Conservation (phyloP, 2,797 vertebrate species). For the Moxostoma hubbsi region DNA sequence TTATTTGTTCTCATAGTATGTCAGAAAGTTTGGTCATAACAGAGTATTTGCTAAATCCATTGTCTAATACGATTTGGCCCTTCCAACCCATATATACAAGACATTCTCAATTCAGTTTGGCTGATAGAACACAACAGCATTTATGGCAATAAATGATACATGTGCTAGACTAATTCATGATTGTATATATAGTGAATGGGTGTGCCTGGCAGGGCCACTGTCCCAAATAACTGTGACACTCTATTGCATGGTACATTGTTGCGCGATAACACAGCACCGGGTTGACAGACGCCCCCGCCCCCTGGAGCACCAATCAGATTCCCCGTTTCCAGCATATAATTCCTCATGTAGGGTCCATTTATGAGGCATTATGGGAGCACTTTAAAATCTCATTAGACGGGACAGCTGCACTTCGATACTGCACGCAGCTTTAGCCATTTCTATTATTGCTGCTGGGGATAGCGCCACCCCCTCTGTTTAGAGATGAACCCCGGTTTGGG, state of each 20-base stretch:
- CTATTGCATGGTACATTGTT: conserved; percentile 58
- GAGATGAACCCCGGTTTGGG: conserved; percentile 50
- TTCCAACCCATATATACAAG: conserved; percentile 29
- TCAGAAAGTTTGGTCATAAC: too few relatives aligned
- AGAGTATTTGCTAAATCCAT: too few relatives aligned
- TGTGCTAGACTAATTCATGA: conserved; percentile 51
- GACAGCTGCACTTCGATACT: conserved; percentile 81
- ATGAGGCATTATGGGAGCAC: conserved; percentile 77
- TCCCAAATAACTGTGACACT: conserved; percentile 60
- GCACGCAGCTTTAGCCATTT: conserved; percentile 75
- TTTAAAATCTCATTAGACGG: conserved; percentile 83
- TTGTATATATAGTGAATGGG: conserved; percentile 57
- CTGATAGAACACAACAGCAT: neutral
- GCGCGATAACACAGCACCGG: conserved; percentile 53
- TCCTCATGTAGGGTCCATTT: conserved; percentile 76
- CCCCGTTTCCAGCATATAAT: conserved; percentile 77
- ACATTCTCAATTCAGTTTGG: conserved; percentile 40
- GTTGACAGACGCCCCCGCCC: conserved; percentile 59
- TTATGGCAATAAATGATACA: conserved; percentile 52
- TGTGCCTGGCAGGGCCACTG: conserved; percentile 54
- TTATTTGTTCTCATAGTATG: too few relatives aligned
- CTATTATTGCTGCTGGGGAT: conserved; percentile 72
- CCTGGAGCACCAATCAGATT: conserved; percentile 70
- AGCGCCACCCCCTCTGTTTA: conserved; percentile 55
- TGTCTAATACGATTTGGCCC: conserved; percentile 2